Percentiles rank a stretch among this genome's conserved stretches.
Conservation (phyloP, 2,797 vertebrate genomes). For the Nannoperca australis region DNA sequence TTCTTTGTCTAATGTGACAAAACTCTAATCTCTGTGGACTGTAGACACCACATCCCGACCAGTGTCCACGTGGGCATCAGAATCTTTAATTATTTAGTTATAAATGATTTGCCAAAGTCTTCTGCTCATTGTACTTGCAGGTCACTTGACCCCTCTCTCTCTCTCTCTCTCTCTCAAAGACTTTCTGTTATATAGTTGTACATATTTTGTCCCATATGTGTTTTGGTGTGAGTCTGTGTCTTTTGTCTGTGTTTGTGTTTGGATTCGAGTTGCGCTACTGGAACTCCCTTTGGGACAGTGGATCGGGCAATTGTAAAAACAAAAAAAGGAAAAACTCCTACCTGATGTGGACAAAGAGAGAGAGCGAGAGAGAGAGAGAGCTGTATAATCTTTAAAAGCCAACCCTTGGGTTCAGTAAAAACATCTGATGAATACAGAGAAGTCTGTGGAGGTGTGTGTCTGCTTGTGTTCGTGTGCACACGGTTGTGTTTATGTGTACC, state of each 20-base stretch:
- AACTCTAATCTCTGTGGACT: background rate
- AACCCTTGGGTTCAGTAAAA: constrained; percentile 74
- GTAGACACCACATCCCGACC: background rate
- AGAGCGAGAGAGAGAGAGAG: constrained; percentile 62
- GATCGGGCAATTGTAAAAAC: constrained; percentile 79
- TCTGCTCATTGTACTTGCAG: background rate
- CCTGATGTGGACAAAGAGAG: constrained; percentile 65
- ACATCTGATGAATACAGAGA: constrained; percentile 78
- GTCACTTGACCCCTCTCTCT: constrained; percentile 7
- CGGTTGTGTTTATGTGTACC: constrained; percentile 47
- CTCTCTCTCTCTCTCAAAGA: too few species aligned
- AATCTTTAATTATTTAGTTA: background rate
- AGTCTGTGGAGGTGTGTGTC: constrained; percentile 56
- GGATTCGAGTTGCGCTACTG: constrained; percentile 70
- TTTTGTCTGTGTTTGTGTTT: constrained; percentile 69
- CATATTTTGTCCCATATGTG: constrained; percentile 29
- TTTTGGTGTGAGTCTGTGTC: constrained; percentile 44
- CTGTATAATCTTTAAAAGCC: constrained; percentile 80
- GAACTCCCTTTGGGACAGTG: constrained; percentile 74
- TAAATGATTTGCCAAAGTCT: too few species aligned
- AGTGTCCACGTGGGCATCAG: background rate
- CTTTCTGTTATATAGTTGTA: constrained; percentile 8
- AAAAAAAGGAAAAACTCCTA: constrained; percentile 53
- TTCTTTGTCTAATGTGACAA: background rate
- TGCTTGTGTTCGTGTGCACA: constrained; percentile 36